Evolutionary conservation across 1,140 invertebrate species (phyloP), one percentile per base, ranked within the genome.

Genomic region (Diachasmimorpha longicaudata): DNA sequence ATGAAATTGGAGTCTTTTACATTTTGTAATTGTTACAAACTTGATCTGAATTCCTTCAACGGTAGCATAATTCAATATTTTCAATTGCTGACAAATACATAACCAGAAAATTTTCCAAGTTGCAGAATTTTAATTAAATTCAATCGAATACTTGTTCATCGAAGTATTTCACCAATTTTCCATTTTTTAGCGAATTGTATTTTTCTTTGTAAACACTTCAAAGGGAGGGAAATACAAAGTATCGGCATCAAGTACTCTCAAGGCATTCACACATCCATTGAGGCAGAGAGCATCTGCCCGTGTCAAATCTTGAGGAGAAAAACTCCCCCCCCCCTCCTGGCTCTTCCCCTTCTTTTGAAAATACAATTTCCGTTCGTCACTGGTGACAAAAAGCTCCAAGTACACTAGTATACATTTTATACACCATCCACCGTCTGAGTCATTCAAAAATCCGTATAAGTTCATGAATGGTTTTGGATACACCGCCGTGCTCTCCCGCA

Each of bases 281-380:
- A 71, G 69, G 6, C 31, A 44, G 70, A 46, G 39, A 75, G 72
- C 82, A 84, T 83, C 83, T 85, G 81, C 25, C 79, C 80, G 77
- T 83, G 81, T 77, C 81, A 76, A 85, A 86, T 85, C 80, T 74
- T 58, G 55, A 72, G 75, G 48, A 55, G 76, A 42, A 58, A 70
- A 63, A 74, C 63, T 76, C 66, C 70, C 77, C 72, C 75, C 46
- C 3, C 66, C n/a, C n/a, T n/a, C n/a, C n/a, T n/a, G n/a, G n/a
- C n/a, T n/a, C n/a, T n/a, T n/a, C n/a, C 31, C 11, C 4, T 42
- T 4, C 67, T n/a, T 8, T 14, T 46, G 19, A 71, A 71, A 70
- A 42, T 16, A 70, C 68, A 13, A 48, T 71, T 46, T 71, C 69
- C 69, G 69, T 42, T 71, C 68, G 25, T 37, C 44, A 48, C 37